Evolutionary conservation across 1,140 invertebrate genomes (phyloP).

Genomic region (Caenorhabditis remanei): DNA sequence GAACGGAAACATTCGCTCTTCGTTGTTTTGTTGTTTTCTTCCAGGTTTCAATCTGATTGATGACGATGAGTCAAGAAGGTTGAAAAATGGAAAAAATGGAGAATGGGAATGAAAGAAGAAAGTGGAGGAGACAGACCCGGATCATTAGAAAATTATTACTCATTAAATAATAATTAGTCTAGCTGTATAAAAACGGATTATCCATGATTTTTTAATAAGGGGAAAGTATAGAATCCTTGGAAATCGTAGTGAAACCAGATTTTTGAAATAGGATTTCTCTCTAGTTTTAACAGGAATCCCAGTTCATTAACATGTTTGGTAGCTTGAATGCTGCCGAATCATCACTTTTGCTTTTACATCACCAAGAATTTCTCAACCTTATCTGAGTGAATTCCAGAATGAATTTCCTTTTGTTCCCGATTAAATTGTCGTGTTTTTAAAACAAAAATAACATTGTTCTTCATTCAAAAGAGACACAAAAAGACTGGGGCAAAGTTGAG

Average conservation of each 20-base stretch:
- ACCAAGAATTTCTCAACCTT: background rate
- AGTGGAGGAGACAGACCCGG: background rate
- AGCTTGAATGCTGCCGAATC: too few species aligned
- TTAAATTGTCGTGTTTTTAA: background rate
- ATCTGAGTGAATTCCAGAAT: background rate
- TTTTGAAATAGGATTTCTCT: too few species aligned
- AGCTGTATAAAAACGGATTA: too few species aligned
- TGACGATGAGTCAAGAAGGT: background rate
- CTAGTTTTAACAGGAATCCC: too few species aligned
- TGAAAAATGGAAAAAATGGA: background rate
- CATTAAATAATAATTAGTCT: too few species aligned
- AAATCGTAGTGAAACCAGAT: too few species aligned
- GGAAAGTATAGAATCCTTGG: too few species aligned
- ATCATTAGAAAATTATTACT: background rate
- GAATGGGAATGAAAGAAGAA: background rate
- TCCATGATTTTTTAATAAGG: too few species aligned
- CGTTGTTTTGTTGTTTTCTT: background rate
- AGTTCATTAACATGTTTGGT: too few species aligned
- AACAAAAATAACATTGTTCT: conserved; percentile 46
- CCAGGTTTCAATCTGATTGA: conserved; percentile 14
- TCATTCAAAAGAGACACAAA: conserved; percentile 51
- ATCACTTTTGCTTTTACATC: too few species aligned
- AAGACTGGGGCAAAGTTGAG: conserved; percentile 40
- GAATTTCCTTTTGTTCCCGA: background rate
- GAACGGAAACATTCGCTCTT: background rate